Evolutionary conservation across 1,140 invertebrate genomes (phyloP), one percentile per base, ranked within the genome.

Genomic region (Lysiphlebus fabarum): DNA sequence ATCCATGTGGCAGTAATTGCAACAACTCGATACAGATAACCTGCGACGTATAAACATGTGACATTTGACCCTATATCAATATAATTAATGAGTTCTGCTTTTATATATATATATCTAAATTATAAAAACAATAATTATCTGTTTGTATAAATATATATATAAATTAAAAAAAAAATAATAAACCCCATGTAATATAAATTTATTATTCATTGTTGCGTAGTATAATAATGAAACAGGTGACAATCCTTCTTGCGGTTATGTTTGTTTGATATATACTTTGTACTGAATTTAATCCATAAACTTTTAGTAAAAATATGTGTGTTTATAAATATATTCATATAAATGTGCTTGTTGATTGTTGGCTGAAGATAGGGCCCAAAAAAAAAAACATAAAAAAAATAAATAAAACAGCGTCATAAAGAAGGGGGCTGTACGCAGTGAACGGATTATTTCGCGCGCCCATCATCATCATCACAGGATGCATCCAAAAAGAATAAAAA

Each of bases 221-320:
- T 26, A 4, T 26, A 26, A 26, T 26, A 26, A 26, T 71, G 74
- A 72, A 77, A 74, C 74, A 76, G 75, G 75, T 76, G 76, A 73
- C 72, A 73, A 77, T 78, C 73, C 73, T n/a, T 74, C 72, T 78
- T 77, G 75, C 68, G 75, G 73, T 61, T 66, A 63, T 73, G 70
- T 69, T 68, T 65, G 17, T 26, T 26, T 26, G 17, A 26, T 26
- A 26, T 26, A 26, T 26, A 26, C 17, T 26, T 26, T 26, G 17
- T 26, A 26, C 4, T n/a, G n/a, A n/a, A n/a, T n/a, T n/a, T n/a
- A n/a, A n/a, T n/a, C n/a, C 17, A 26, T 26, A 26, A 26, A 26
- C 17, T 26, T 26, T 26, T 2, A 4, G 2, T 26, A 26, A 26
- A 26, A 26, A 26, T 26, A 26, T 26, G 17, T 26, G 17, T 26